Evolutionary conservation across 2,797 vertebrate genomes (phyloP), one percentile per base, ranked within the genome.

Genomic region (Botia kubotai): DNA sequence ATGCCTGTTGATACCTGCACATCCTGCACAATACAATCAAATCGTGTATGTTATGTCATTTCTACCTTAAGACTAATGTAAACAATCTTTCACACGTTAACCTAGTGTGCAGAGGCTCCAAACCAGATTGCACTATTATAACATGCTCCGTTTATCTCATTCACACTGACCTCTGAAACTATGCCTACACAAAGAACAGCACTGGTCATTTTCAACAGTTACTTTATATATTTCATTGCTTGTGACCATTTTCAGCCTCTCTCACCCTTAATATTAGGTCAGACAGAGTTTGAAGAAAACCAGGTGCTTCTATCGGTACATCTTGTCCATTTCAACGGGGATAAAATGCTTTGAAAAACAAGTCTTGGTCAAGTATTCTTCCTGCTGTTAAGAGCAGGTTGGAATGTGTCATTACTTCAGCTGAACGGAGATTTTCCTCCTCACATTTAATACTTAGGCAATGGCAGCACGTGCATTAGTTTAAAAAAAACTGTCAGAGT

Each of bases 401-500:
- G 65, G 70, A 82, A 84, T 75, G 73, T 77, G 73, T 46, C 82
- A 60, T 80, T 75, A 63, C 43, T 75, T 83, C 50, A 48, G 72
- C 77, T 23, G 11, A 68, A 74, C 68, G 76, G 73, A 85, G 46
- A 50, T 75, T 2, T 91, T 91, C 90, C 89, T 84, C 72, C 36
- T 62, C 71, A 57, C 46, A 65, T 79, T 90, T 87, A 88, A 89
- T 89, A 80, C 86, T 72, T 52, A 58, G 58, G 60, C 62, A 74
- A 80, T 71, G 74, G 62, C 23, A 76, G 85, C 87, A 89, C 70
- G 72, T 89, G 86, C 75, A 17, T 43, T 81, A 85, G 87, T 79
- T 60, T 65, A 36, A 90, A 90, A 90, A 90, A 91, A 89, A 72
- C 29, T 16, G 75, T 85, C 72, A n/a, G 67, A 73, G 43, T 68